Evolutionary conservation across 2,113 vertebrate species (phyloP).

Genomic region (Platanista minor): DNA sequence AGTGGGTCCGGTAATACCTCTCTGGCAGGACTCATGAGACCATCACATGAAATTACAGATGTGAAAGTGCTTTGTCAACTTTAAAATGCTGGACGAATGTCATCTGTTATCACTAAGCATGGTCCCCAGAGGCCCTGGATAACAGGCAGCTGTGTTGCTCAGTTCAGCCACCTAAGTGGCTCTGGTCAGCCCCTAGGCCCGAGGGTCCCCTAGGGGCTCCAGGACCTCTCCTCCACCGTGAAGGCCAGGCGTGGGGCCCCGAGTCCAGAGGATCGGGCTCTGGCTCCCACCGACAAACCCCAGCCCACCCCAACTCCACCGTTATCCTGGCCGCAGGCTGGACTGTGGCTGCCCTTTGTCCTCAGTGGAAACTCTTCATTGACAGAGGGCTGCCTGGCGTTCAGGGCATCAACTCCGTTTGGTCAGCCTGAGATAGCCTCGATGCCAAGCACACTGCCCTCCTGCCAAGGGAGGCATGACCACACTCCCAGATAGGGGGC

Average conservation of each 20-base stretch:
- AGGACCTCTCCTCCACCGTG: not conserved
- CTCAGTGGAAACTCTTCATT: not conserved
- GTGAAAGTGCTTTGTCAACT: not conserved
- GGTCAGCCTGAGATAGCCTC: not conserved
- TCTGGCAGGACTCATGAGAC: not conserved
- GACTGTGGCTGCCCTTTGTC: not conserved
- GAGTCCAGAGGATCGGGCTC: not conserved
- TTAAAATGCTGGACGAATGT: not conserved
- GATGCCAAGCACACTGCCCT: not conserved
- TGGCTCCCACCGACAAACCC: no score
- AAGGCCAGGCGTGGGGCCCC: not conserved
- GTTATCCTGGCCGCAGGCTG: not conserved
- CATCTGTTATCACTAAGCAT: not conserved
- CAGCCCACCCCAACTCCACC: not conserved
- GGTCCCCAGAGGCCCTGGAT: not conserved
- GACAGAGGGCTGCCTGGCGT: not conserved
- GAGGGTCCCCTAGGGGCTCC: not conserved
- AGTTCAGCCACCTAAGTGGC: not conserved
- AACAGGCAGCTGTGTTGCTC: not conserved
- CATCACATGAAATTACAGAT: fast-evolving
- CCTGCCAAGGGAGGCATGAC: not conserved
- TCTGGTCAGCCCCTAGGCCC: not conserved
- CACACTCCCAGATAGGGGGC: not conserved
- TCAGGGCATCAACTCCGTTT: not conserved
- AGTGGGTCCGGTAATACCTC: not conserved